Base-by-base conservation (phyloP, 2,888 invertebrate genomes). In the Hetaerina titia region DNA sequence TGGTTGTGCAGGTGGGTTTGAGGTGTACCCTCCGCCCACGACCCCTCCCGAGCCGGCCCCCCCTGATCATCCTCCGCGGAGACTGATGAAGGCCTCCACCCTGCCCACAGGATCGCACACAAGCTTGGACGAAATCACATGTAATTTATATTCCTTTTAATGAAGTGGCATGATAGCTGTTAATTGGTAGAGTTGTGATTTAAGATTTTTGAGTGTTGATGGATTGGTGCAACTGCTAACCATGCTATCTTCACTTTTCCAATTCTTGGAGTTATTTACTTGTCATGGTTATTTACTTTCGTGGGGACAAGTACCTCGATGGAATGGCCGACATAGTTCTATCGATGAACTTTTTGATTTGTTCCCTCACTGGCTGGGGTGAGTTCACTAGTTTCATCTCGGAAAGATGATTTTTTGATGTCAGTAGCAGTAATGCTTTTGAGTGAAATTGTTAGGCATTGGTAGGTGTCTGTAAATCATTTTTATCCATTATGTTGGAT, bases 31-130 rank as follows among this genome's bases (percentile, higher is more conserved):
- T 95, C 98, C 98, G 95, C 98, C 98, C 95, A 98, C 98, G 96
- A 98, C 98, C 95, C 98, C 98, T 94, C 98, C 98, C 81, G 98
- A 98, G 96, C 98, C 98, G 90, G 98, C 98, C 95, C 98, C 98
- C 94, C 98, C 98, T 95, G 98, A 98, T 96, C 98, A 98, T 96
- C 97, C 97, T 96, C 97, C 96, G 94, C 96, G 96, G 90, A 96
- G 96, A 95, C 96, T 96, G 95, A 96, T 96, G 95, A 96, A 96
- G 95, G 96, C 96, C 95, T 96, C 96, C 94, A 96, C 96, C 95
- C 96, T 96, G 96, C 96, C 96, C 90, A 96, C 95, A 95, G 96
- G 96, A 95, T 96, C 96, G 95, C 96, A 96, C 96, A 98, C 98
- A 96, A 98, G 98, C 97, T 97, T 98, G 96, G 98, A 98, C 96